Conservation (phyloP, 2,888 invertebrate species). For the Ormyrus rosae region DNA sequence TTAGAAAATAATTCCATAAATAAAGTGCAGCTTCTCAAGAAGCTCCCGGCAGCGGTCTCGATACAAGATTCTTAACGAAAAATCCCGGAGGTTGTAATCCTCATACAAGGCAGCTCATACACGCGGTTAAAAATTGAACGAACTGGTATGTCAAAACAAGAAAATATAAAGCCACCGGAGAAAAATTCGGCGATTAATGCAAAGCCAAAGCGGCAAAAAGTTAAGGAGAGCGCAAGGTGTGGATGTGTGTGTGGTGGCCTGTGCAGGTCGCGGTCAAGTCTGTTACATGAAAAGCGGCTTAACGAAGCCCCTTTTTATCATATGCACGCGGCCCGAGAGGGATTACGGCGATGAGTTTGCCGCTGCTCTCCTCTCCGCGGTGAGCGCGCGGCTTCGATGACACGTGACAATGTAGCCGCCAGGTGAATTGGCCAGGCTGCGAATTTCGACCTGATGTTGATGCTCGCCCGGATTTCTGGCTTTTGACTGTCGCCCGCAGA, state of each 20-base stretch:
- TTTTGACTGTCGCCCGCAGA: too few species aligned
- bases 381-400: conserved; percentile 53
- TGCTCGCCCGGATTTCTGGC: too few species aligned
- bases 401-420: conserved; percentile 56
- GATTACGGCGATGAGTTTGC: conserved; percentile 22
- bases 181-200: neutral
- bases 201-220: neutral
- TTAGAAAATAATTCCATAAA: too few species aligned
- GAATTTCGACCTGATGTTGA: too few species aligned
- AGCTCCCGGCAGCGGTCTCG: too few species aligned
- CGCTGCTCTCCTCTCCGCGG: neutral
- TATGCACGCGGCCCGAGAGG: neutral
- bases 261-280: conserved; percentile 63
- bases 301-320: conserved; percentile 67
- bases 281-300: conserved; percentile 72
- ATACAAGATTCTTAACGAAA: too few species aligned
- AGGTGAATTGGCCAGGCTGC: too few species aligned
- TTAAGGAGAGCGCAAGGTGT: neutral
- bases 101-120: too few species aligned
- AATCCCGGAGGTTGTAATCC: too few species aligned
- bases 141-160: neutral
- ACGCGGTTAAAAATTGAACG: neutral
- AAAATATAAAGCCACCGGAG: neutral
- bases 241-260: neutral
- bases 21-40: too few species aligned